Conservation (phyloP, 2,797 vertebrate species). For the Acridotheres tristis region DNA sequence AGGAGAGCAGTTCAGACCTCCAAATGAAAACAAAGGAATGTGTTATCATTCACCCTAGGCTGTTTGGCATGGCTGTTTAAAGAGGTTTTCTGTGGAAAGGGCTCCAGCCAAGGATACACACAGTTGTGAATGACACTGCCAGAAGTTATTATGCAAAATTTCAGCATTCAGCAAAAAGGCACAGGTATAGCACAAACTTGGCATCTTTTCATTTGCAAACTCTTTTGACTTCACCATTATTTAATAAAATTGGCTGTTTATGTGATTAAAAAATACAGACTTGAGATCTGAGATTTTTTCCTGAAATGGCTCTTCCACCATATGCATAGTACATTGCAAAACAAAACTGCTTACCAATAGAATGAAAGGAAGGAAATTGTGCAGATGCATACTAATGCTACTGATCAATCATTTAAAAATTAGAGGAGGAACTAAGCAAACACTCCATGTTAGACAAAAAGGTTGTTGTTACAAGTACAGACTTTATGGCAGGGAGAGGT, state of each 20-base stretch:
- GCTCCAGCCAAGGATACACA: not conserved
- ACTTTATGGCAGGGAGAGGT: not conserved
- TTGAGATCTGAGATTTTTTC: not conserved
- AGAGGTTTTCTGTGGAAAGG: not conserved
- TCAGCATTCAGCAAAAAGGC: not conserved
- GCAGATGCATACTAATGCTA: not conserved
- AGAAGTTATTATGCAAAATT: not conserved
- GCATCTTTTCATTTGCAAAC: not conserved
- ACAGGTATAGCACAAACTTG: not conserved
- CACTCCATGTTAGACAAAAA: not conserved
- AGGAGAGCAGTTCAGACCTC: not conserved
- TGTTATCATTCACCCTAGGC: not conserved
- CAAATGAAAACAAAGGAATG: not conserved
- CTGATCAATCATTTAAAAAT: not conserved
- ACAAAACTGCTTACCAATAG: not conserved
- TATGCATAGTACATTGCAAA: not conserved
- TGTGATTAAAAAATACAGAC: not conserved
- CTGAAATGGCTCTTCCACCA: not conserved
- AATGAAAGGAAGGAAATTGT: not conserved
- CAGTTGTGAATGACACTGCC: not conserved
- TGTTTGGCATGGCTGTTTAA: not conserved
- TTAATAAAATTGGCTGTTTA: not conserved
- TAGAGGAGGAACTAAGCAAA: not conserved
- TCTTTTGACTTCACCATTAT: not conserved
- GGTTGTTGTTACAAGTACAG: constrained; percentile 8